phyloP scores from a whole-genome alignment of 2,797 vertebrate species.

The Arvicola amphibius region DNA sequence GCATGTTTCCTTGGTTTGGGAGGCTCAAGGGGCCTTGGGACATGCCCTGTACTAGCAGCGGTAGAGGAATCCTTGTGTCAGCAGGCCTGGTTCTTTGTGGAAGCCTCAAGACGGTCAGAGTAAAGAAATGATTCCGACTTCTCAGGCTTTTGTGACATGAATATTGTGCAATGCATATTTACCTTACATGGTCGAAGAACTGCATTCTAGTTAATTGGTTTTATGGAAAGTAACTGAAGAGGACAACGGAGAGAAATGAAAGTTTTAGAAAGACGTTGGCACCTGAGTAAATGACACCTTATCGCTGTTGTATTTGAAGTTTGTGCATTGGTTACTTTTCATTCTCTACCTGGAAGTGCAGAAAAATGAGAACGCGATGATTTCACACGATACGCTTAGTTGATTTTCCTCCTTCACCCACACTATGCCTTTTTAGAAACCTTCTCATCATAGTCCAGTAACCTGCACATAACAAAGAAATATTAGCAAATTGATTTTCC shows the following conservation, averaged over 20 bases:
- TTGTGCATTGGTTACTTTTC: constrained; percentile 52
- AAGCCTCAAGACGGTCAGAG: not conserved
- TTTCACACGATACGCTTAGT: constrained; percentile 8
- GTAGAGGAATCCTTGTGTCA: not conserved
- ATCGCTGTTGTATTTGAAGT: constrained; percentile 56
- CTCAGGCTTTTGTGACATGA: not conserved
- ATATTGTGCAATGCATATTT: not conserved
- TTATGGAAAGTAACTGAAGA: constrained; percentile 48
- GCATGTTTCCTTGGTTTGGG: constrained; percentile 1
- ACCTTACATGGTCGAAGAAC: not conserved
- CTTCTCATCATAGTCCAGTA: constrained; percentile 13
- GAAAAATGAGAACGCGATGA: constrained; percentile 49
- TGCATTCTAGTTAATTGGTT: constrained; percentile 37
- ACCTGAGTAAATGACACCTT: constrained; percentile 62
- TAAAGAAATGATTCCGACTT: not conserved
- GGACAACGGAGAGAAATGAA: constrained; percentile 38
- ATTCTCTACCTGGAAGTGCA: constrained; percentile 15
- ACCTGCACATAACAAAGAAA: constrained; percentile 34
- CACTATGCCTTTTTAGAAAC: constrained; percentile 27
- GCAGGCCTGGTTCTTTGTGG: not conserved
- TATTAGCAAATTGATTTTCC: constrained; percentile 55
- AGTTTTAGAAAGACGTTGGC: constrained; percentile 51
- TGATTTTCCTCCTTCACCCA: constrained; percentile 2
- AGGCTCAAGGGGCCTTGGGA: not conserved
- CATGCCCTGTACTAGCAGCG: not conserved